Percentiles rank a stretch among this genome's conserved stretches.
phyloP scores from a whole-genome alignment of 2,797 vertebrate species.

The Rhynchonycteris naso region DNA sequence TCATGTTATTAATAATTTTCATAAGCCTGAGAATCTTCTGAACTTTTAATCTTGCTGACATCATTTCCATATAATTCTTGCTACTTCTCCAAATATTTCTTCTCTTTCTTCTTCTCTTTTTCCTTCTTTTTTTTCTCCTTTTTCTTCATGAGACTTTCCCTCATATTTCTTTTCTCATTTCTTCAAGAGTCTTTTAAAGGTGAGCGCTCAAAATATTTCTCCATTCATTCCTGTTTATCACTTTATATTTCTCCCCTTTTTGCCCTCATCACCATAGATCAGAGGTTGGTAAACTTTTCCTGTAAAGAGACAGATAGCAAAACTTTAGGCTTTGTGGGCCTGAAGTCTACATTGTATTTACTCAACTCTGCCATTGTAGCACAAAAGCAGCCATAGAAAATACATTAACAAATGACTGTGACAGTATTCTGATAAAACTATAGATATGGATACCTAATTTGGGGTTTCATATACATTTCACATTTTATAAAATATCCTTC shows the following conservation, averaged over 20 bases:
- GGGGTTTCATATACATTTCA: neutral
- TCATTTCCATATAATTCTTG: neutral
- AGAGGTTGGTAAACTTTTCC: neutral
- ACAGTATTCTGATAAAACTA: neutral
- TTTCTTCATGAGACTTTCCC: neutral
- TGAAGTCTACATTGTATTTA: neutral
- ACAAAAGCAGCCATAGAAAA: neutral
- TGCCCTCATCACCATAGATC: neutral
- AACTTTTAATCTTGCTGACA: neutral
- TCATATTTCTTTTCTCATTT: neutral
- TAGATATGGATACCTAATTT: neutral
- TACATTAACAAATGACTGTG: neutral
- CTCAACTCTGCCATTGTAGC: neutral
- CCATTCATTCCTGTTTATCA: neutral
- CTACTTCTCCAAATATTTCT: neutral
- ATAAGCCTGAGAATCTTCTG: neutral
- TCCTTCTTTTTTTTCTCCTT: neutral
- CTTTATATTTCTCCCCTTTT: neutral
- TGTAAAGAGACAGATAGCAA: neutral
- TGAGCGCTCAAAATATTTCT: conserved; percentile 11
- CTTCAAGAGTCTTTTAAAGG: neutral
- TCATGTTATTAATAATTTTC: conserved; percentile 25
- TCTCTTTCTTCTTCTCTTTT: neutral
- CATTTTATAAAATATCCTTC: neutral
- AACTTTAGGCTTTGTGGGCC: neutral